Base-by-base conservation (phyloP, 2,888 invertebrate genomes). In the Ephialtes manifestator region DNA sequence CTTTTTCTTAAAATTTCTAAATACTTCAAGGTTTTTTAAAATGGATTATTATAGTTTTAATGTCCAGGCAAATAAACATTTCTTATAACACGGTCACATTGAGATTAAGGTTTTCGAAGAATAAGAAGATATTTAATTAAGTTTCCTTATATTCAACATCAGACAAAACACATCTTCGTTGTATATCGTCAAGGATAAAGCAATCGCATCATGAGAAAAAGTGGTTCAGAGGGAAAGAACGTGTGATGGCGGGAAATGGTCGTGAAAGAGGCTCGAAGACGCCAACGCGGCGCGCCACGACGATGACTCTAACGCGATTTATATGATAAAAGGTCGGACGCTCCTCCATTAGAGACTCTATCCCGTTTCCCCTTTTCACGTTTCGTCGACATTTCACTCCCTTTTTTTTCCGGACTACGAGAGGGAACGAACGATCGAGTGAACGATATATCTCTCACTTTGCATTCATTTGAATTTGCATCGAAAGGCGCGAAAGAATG, bases 391-490 rank as follows among this genome's bases (percentile, higher is more conserved):
- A 51, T 18, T 51, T 51, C 18, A 8, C 39, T 39, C 39, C 10
- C 39, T 10, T 39, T 39, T 39, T 39, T 39, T 39, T 39, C 68
- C 28, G 7, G 20, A 46, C 58, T 68, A 11, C 20, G 18, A 39
- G 18, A 39, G 39, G n/a, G n/a, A 72, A 31, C 11, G 28, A 55
- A 55, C 20, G 43, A 24, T n/a, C 83, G 75, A 39, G 58, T 67
- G 53, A 76, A 67, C 65, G 67, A 46, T 51, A 55, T 58, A 68
- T 53, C 65, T 48, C 63, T 75, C 76, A 65, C 70, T 83, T 83
- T 83, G 58, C 84, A 81, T 84, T 74, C 18, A 81, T 84, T 84
- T 78, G 74, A 84, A 84, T 84, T 81, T 81, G 71, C 63, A 43
- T 58, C 51, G 24, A 46, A 55, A 5, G 11, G 39, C 24, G 18